These are phyloP conservation scores for Aphelinus atriplicis DNA, from an alignment of 1,140 invertebrate species.

Conservation along the genomic window DNA sequence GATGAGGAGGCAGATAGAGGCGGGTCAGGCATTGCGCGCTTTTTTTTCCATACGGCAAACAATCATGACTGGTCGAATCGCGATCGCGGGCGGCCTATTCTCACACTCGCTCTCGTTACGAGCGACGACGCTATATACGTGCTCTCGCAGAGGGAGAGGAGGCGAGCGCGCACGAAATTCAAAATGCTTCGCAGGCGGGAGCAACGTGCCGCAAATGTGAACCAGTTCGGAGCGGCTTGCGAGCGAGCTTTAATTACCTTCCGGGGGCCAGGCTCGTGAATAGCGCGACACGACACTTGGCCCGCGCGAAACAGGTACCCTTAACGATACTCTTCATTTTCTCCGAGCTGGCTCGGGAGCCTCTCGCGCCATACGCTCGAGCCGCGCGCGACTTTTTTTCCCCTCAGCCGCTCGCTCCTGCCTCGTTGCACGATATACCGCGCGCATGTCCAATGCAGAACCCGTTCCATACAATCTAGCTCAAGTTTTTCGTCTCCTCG, in stretches of 20 bases:
- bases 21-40: constrained; percentile 20
- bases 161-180: not conserved
- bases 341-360: not conserved
- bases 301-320: constrained; percentile 15
- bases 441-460: no score
- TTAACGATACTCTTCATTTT: constrained; percentile 5
- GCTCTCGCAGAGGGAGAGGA: not conserved
- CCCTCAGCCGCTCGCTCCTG: not conserved
- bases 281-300: not conserved
- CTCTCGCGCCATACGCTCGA: not conserved
- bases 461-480: no score
- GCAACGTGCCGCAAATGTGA: constrained; percentile 4
- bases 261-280: constrained; percentile 29
- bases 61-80: constrained; percentile 37
- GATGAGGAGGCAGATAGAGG: constrained; percentile 37
- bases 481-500: no score
- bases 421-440: not conserved
- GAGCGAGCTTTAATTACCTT: constrained; percentile 15
- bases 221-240: constrained; percentile 9
- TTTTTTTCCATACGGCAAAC: not conserved
- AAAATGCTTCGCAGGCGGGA: not conserved
- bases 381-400: not conserved
- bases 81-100: constrained; percentile 11
- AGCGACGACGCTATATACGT: no score
- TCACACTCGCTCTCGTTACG: constrained; percentile 4